Conservation (phyloP, 2,113 vertebrate genomes). For the Scartelaos histophorus region DNA sequence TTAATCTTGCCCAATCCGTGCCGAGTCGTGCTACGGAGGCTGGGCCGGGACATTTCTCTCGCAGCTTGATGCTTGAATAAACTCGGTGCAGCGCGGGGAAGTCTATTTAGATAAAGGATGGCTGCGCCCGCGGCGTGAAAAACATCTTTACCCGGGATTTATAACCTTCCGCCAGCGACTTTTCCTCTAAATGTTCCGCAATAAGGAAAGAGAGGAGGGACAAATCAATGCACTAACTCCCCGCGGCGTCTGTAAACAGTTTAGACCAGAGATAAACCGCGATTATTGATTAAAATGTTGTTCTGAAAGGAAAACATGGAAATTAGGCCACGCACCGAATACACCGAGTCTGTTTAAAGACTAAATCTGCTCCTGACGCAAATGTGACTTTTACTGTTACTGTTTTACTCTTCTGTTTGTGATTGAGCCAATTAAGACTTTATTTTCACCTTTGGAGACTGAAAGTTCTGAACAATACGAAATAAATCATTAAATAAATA, state of each 20-base stretch:
- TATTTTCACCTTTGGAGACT: no score
- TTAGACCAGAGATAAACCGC: neutral
- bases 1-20: neutral
- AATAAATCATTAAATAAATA: no score
- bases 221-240: neutral
- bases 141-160: conserved; percentile 46
- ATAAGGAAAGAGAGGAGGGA: neutral
- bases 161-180: conserved; percentile 32
- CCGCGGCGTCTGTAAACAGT: neutral
- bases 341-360: no score
- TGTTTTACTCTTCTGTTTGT: no score
- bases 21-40: neutral
- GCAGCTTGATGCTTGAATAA: conserved; percentile 6
- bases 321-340: neutral
- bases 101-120: conserved; percentile 36
- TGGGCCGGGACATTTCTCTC: conserved; percentile 1
- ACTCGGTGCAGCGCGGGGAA: conserved; percentile 3
- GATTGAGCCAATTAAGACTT: no score
- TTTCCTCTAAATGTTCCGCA: neutral
- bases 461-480: no score
- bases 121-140: conserved; percentile 15
- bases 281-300: neutral
- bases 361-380: no score
- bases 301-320: neutral
- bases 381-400: no score